These are phyloP conservation scores for Aspidapion aeneum DNA, from an alignment of 2,888 invertebrate species.

Conservation along the genomic window DNA sequence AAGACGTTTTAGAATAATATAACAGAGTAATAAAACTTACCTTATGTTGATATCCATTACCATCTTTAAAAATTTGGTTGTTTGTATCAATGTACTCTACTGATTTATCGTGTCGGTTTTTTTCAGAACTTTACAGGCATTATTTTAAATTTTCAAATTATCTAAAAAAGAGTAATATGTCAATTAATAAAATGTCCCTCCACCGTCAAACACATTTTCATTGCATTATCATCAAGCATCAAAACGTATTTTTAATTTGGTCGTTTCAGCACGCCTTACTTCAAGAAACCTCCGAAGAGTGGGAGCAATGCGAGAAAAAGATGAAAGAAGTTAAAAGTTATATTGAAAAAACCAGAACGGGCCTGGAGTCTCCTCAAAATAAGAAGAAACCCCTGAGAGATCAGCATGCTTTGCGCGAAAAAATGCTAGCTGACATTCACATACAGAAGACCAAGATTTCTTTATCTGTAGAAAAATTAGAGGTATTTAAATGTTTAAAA, in stretches of 20 bases:
- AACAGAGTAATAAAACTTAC: too few relatives aligned
- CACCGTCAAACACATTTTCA: too few relatives aligned
- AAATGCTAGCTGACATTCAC: slow-evolving; percentile 80
- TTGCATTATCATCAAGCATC: too few relatives aligned
- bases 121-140: too few relatives aligned
- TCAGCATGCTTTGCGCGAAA: slow-evolving; percentile 81
- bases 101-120: too few relatives aligned
- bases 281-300: slow-evolving; percentile 91
- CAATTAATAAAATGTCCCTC: too few relatives aligned
- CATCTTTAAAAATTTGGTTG: too few relatives aligned
- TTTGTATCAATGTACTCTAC: too few relatives aligned
- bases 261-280: slow-evolving; percentile 72
- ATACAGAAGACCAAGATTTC: slow-evolving; percentile 88
- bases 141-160: too few relatives aligned
- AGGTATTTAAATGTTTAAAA: slow-evolving; percentile 55
- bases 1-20: too few relatives aligned
- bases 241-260: neutral
- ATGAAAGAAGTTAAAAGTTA: slow-evolving; percentile 85
- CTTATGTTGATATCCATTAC: too few relatives aligned
- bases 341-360: slow-evolving; percentile 81
- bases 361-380: slow-evolving; percentile 75
- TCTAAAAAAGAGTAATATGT: too few relatives aligned
- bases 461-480: slow-evolving; percentile 85
- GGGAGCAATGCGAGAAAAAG: slow-evolving; percentile 95
- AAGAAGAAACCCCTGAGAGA: slow-evolving; percentile 86